Conservation (phyloP, 2,113 vertebrate species). For the Microcebus tavaratra region DNA sequence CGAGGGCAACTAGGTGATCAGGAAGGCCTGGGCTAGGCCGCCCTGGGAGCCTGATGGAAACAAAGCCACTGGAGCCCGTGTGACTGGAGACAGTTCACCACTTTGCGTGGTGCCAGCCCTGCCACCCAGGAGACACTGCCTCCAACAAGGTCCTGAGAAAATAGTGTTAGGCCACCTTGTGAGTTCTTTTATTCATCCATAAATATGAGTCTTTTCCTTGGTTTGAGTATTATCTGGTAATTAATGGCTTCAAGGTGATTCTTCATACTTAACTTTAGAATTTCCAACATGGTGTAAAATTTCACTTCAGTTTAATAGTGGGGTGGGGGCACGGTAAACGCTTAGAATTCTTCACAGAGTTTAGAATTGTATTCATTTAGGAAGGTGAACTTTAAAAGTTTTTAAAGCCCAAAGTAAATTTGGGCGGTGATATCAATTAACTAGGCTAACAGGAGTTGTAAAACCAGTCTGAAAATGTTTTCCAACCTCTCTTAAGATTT, state of each 20-base stretch:
- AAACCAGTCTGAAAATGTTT: slow-evolving; percentile 68
- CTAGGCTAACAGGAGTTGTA: slow-evolving; percentile 36
- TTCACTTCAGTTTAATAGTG: neutral
- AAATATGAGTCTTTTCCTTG: slow-evolving; percentile 34
- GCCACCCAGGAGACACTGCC: neutral
- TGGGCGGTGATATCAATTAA: slow-evolving; percentile 37
- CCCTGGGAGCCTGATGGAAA: neutral
- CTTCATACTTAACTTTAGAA: slow-evolving; percentile 23
- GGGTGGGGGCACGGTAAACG: neutral
- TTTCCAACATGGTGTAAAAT: slow-evolving; percentile 44
- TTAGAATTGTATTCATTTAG: slow-evolving; percentile 35
- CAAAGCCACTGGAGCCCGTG: neutral
- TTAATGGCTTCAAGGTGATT: slow-evolving; percentile 45
- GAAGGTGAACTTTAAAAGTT: slow-evolving; percentile 54
- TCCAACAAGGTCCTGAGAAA: neutral
- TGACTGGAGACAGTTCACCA: neutral
- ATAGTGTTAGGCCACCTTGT: slow-evolving; percentile 34
- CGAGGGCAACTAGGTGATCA: neutral
- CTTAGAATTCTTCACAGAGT: neutral
- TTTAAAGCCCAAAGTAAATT: slow-evolving; percentile 54
- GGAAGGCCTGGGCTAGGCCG: neutral
- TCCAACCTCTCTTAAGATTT: slow-evolving; percentile 20
- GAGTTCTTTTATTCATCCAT: slow-evolving; percentile 40
- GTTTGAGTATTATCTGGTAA: slow-evolving; percentile 24
- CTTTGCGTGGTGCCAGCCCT: neutral